phyloP scores from a whole-genome alignment of 1,140 invertebrate species.

The Chelonus insularis region DNA sequence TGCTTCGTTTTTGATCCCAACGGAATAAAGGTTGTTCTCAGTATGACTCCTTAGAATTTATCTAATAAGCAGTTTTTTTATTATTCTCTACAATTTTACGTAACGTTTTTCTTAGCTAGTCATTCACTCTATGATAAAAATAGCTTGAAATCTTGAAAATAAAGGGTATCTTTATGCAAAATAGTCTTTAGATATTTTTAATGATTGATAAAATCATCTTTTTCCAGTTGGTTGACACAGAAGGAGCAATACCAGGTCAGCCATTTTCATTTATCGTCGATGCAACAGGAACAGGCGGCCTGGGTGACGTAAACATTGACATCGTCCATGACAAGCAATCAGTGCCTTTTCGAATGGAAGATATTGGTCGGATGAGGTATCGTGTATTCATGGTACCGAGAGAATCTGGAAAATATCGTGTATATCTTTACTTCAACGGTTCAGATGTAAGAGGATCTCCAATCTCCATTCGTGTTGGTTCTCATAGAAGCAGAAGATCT shows the following conservation, averaged over 20 bases:
- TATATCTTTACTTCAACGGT: constrained; percentile 95
- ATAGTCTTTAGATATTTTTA: too few species aligned
- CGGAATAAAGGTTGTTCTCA: constrained; percentile 72
- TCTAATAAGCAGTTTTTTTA: background rate
- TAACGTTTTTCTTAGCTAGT: background rate
- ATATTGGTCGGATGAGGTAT: constrained; percentile 80
- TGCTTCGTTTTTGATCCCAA: constrained; percentile 97
- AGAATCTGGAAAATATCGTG: constrained; percentile 86
- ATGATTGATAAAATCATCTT: background rate
- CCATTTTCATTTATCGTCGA: constrained; percentile 84
- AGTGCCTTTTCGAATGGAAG: constrained; percentile 81
- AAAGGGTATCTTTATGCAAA: too few species aligned
- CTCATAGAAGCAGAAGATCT: constrained; percentile 61
- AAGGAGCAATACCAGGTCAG: constrained; percentile 77
- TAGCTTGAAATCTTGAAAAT: too few species aligned
- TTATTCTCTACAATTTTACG: background rate
- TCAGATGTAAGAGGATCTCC: constrained; percentile 92
- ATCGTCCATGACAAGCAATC: constrained; percentile 84
- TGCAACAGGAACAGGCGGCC: constrained; percentile 80
- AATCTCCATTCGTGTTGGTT: constrained; percentile 78
- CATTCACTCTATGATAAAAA: too few species aligned
- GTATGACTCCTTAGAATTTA: background rate
- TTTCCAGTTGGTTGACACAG: constrained; percentile 66
- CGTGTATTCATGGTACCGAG: constrained; percentile 87
- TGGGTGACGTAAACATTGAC: constrained; percentile 85